Base-by-base conservation (phyloP, 2,797 vertebrate species). In the Sebastes hopkinsi region DNA sequence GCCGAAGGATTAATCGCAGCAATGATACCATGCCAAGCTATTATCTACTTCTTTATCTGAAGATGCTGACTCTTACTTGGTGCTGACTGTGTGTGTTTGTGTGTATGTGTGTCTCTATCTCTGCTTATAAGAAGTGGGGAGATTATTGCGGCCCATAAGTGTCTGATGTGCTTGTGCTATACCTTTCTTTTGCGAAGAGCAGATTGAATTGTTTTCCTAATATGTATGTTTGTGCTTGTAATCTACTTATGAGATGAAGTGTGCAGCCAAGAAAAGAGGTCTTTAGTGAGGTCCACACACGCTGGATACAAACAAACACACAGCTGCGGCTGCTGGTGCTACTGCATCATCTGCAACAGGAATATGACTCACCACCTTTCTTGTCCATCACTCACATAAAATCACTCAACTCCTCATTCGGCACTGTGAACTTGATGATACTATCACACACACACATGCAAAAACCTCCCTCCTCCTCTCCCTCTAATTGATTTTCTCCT, bases 401-500 rank as follows among this genome's bases (percentile, higher is more conserved):
- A 90, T 87, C 87, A 77, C 79, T 87, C 72, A 67, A 72, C 75
- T 79, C 74, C 20, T 23, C 42, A 52, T 71, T 79, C 76, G 29
- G 52, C 8, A 58, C 84, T 85, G 67, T 89, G 85, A 93, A 89
- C 86, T 77, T 59, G 77, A 92, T 64, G 87, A 93, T 89, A 75
- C 69, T 74, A 69, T 90, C 82, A 71, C 84, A 76, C 67, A 76
- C 67, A 54, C 68, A 54, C 64, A 85, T 75, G 72, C 71, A 62
- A 77, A 83, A 83, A 71, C 60, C 60, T 25, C 46, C 34, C 75
- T 27, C 11, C 32, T 70, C 42, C 46, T 52, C 68, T 67, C 27
- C 32, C 12, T 75, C 75, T 80, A 83, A 93, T 90, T 91, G 90
- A 91, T 91, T 92, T 90, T 83, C 76, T 84, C 80, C 71, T 89